Percentiles rank a stretch among this genome's conserved stretches.
Conservation (phyloP, 1,140 invertebrate genomes). For the Atta texana region DNA sequence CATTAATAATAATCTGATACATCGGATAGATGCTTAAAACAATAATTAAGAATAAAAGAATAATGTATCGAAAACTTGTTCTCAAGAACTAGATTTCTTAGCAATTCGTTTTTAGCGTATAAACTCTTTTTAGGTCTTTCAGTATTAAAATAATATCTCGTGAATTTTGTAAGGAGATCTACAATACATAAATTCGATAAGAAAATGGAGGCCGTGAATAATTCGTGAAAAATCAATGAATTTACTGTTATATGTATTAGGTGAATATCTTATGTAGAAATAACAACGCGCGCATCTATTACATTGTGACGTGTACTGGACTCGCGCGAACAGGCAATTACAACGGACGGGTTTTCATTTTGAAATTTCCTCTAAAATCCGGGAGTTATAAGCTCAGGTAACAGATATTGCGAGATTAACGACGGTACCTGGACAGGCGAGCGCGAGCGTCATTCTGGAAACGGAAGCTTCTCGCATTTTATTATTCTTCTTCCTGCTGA, state of each 20-base stretch:
- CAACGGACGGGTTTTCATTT: constrained; percentile 35
- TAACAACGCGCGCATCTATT: constrained; percentile 24
- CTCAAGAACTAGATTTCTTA: not conserved
- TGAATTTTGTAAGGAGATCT: not conserved
- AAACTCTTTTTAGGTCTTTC: not conserved
- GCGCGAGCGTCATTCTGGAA: constrained; percentile 23
- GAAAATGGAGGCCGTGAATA: not conserved
- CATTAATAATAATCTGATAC: too few relatives aligned
- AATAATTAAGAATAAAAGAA: not conserved
- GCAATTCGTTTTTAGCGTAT: constrained; percentile 1
- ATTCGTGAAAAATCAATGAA: constrained; percentile 1
- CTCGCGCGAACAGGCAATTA: constrained; percentile 25
- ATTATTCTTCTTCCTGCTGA: constrained; percentile 33
- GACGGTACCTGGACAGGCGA: constrained; percentile 47
- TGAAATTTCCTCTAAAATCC: constrained; percentile 20
- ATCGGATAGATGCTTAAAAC: too few relatives aligned
- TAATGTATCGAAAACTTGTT: not conserved
- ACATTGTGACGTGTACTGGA: constrained; percentile 10
- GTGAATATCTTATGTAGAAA: constrained; percentile 17
- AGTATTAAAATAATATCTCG: not conserved
- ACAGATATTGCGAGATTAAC: constrained; percentile 64
- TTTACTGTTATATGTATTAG: not conserved
- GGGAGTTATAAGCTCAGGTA: constrained; percentile 47
- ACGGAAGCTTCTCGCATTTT: constrained; percentile 55
- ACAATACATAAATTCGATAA: not conserved